These are phyloP conservation scores for Spilarctia lutea DNA, from an alignment of 2,888 invertebrate genomes.

Conservation along the genomic window DNA sequence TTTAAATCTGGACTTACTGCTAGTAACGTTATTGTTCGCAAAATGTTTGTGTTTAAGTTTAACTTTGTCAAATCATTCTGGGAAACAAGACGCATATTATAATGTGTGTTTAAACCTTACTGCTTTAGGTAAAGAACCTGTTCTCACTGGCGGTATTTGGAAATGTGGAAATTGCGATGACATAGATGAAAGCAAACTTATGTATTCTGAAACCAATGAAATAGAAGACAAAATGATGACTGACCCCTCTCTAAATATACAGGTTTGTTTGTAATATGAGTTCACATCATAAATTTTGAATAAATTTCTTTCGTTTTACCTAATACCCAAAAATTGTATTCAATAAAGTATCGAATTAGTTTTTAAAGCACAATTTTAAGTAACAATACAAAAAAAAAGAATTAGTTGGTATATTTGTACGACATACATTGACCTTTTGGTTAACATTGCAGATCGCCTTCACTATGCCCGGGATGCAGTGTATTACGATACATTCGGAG, in stretches of 20 bases:
- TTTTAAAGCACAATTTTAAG: no score
- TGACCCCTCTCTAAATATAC: conserved; percentile 49
- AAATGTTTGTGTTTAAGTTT: no score
- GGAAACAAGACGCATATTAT: no score
- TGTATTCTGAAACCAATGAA: conserved; percentile 59
- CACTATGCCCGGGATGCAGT: conserved; percentile 53
- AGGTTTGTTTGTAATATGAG: conserved; percentile 42
- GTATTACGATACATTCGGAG: conserved; percentile 56
- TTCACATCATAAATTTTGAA: not conserved
- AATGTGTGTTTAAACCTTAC: not conserved
- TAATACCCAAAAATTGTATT: no score
- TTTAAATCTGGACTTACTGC: no score
- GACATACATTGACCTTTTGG: not conserved
- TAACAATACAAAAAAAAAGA: no score
- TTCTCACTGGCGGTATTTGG: conserved; percentile 58
- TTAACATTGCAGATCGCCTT: conserved; percentile 56
- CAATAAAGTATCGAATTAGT: no score
- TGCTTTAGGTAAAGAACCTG: conserved; percentile 48
- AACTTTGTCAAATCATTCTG: no score
- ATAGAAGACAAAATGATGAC: conserved; percentile 45
- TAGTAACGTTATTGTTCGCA: no score
- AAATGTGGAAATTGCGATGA: conserved; percentile 63
- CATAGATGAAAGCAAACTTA: conserved; percentile 51
- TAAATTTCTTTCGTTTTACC: no score
- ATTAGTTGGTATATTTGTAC: not conserved